Evolutionary conservation across 2,888 invertebrate genomes (phyloP).

Genomic region (Ophioninae sp.): DNA sequence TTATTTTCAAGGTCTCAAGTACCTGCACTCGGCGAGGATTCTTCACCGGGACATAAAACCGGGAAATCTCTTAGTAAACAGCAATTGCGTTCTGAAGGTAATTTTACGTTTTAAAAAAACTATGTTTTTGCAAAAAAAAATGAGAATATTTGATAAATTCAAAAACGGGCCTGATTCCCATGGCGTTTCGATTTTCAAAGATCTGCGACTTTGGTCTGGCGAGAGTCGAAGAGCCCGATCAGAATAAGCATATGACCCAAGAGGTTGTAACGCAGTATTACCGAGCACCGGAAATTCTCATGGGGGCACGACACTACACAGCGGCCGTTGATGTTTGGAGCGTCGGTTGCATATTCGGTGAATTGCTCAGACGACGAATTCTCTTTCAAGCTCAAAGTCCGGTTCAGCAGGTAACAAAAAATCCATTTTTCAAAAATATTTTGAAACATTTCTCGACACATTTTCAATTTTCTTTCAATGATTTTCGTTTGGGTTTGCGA

Average conservation of each 20-base stretch:
- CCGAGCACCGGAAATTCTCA: slow-evolving; percentile 98
- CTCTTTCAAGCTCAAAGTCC: slow-evolving; percentile 99
- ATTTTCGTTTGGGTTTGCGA: not conserved
- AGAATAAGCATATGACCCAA: slow-evolving; percentile 98
- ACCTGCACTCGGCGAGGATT: slow-evolving; percentile 98
- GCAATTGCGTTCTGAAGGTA: slow-evolving; percentile 98
- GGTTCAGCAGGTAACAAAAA: slow-evolving; percentile 90
- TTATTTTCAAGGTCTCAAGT: slow-evolving; percentile 91
- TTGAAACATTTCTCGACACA: not conserved
- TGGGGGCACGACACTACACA: slow-evolving; percentile 99
- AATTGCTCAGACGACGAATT: slow-evolving; percentile 96
- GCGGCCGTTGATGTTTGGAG: slow-evolving; percentile 99
- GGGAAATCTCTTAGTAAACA: slow-evolving; percentile 98
- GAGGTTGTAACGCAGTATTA: slow-evolving; percentile 99
- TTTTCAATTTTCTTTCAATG: not conserved
- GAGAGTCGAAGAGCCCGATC: slow-evolving; percentile 97
- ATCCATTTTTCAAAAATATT: not conserved
- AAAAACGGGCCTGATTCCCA: not conserved
- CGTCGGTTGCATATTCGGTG: slow-evolving; percentile 99
- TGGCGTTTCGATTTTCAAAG: slow-evolving; percentile 80
- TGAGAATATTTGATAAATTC: not conserved
- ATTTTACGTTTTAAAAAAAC: slow-evolving; percentile 37
- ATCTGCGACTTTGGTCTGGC: slow-evolving; percentile 99
- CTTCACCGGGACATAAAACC: slow-evolving; percentile 99
- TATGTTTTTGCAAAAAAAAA: not conserved